These are phyloP conservation scores for Coregonus ussuriensis DNA, from an alignment of 2,797 vertebrate species.

Conservation along the genomic window DNA sequence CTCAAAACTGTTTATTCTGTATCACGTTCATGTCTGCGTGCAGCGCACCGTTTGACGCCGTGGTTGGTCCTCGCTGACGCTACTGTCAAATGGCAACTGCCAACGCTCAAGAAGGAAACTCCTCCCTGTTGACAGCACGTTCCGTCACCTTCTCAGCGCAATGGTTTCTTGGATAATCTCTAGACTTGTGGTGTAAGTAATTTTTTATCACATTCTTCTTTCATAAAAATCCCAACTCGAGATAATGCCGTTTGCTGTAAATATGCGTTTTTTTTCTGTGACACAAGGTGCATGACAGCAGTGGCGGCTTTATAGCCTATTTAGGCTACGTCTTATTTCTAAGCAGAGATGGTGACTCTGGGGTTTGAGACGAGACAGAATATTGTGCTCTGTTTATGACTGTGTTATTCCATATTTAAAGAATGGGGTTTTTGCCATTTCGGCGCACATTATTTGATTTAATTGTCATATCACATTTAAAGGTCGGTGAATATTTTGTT, in stretches of 20 bases:
- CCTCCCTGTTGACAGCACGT: slow-evolving; percentile 78
- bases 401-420: slow-evolving; percentile 9
- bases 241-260: not conserved
- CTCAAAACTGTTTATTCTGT: slow-evolving; percentile 41
- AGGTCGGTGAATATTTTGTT: not conserved
- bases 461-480: not conserved
- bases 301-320: slow-evolving; percentile 34
- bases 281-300: slow-evolving; percentile 17
- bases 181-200: slow-evolving; percentile 96
- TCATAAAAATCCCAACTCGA: not conserved
- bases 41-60: slow-evolving; percentile 64
- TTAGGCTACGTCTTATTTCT: slow-evolving; percentile 40
- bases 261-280: not conserved
- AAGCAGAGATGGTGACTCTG: slow-evolving; percentile 41
- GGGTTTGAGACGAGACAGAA: slow-evolving; percentile 7
- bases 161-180: slow-evolving; percentile 99
- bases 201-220: slow-evolving; percentile 10
- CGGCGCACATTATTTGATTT: slow-evolving; percentile 21
- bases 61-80: slow-evolving; percentile 69
- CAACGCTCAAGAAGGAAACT: slow-evolving; percentile 70
- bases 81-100: slow-evolving; percentile 80
- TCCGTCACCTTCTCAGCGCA: slow-evolving; percentile 76
- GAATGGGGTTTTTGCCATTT: slow-evolving; percentile 43
- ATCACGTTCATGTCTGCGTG: slow-evolving; percentile 60
- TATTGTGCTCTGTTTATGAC: slow-evolving; percentile 26